phyloP scores from a whole-genome alignment of 2,797 vertebrate genomes.

The Sebastes itinus region DNA sequence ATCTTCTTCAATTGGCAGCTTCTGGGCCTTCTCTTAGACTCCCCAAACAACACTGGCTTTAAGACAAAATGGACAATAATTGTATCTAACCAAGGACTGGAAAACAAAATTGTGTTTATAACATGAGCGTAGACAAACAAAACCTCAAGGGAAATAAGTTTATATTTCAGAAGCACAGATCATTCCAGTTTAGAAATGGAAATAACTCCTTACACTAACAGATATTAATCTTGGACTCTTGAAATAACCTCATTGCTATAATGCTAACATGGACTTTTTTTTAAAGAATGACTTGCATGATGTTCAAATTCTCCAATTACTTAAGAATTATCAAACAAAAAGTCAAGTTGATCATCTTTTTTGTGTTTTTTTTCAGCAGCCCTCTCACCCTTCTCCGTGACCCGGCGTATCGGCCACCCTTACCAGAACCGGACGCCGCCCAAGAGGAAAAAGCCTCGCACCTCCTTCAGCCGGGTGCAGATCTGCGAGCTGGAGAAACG shows the following conservation, averaged over 20 bases:
- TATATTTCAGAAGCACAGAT: neutral
- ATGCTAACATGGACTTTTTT: neutral
- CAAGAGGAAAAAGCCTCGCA: conserved; percentile 96
- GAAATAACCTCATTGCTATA: neutral
- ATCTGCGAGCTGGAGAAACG: conserved; percentile 97
- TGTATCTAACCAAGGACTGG: conserved; percentile 22
- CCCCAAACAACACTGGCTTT: conserved; percentile 32
- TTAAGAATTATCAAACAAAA: neutral
- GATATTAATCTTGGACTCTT: neutral
- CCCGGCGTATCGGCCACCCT: conserved; percentile 93
- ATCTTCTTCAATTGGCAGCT: conserved; percentile 51
- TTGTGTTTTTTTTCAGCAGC: conserved; percentile 79
- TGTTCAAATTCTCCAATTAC: neutral
- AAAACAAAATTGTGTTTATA: conserved; percentile 22
- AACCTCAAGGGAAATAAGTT: conserved; percentile 40
- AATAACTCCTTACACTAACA: neutral
- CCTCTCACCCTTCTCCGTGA: conserved; percentile 91
- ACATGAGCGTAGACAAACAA: conserved; percentile 5
- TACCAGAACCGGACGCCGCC: conserved; percentile 97
- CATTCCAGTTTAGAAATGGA: conserved; percentile 3
- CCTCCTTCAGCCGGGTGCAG: conserved; percentile 94
- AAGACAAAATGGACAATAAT: conserved; percentile 40
- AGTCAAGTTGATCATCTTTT: neutral
- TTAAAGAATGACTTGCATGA: neutral
- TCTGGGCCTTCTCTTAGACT: conserved; percentile 40